Base-by-base conservation (phyloP, 2,888 invertebrate species). In the Tridacna gigas region DNA sequence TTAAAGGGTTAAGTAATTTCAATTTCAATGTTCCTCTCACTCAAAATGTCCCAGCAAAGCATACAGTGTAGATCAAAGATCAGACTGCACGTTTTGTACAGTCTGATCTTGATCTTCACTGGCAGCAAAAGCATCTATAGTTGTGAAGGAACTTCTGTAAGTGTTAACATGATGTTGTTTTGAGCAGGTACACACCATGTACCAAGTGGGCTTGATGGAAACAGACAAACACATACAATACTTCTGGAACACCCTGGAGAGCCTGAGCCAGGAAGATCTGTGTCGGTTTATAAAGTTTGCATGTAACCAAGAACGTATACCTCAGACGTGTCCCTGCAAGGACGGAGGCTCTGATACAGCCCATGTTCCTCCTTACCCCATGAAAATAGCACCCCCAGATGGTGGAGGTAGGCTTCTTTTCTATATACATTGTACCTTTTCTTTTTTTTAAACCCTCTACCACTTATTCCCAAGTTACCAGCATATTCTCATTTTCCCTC, bases 341-440 rank as follows among this genome's bases (percentile, higher is more conserved):
- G 93, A 93, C 75, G 94, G 93, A 2, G 92, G 92, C 0, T 80
- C 90, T 0, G 94, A 94, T 74, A 90, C 93, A 0, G 92, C 93
- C 13, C 94, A 94, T 86, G 94, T 94, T 0, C 95, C 94, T 15
- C 95, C 95, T 7, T 95, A 94, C 84, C 95, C 95, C 22, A 94
- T 95, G 94, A 95, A 94, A 88, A 94, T 95, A 73, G 95, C 95
- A 0, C 95, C 95, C 26, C 94, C 95, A 13, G 94, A 94, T 91
- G 94, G 93, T 45, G 71, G 71, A 51, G 71, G 71, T 71, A 51
- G 12, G 69, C 0, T n/a, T 63, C 22, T n/a, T 56, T 1, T 56
- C 20, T 9, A 56, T 56, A 1, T 56, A 56, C 56, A 13, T 11
- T 51, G 15, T 13, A 11, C 51, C 51, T 11, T 51, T 51, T 20